Base-by-base conservation (phyloP, 2,797 vertebrate genomes). In the Semaprochilodus insignis region DNA sequence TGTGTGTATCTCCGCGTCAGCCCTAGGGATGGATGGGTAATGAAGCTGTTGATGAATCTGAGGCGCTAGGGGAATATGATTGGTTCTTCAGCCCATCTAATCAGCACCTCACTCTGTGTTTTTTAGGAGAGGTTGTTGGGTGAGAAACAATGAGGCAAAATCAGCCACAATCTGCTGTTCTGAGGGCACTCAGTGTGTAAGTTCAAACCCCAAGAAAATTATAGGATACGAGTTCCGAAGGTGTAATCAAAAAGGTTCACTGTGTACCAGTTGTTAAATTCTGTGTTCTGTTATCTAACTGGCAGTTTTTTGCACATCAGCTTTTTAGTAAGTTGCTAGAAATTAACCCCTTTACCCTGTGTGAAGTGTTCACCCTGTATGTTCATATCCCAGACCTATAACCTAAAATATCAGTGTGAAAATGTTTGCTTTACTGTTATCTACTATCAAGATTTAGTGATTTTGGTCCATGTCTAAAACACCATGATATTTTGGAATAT, bases 21-120 rank as follows among this genome's bases (percentile, higher is more conserved):
- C 27, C 36, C 59, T 48, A 76, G 25, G 55, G 63, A 14, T 87
- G 87, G 89, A 73, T 77, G 73, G 89, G 74, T 81, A 72, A 74
- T 77, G 86, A 89, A 80, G 63, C 55, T 21, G 40, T 77, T 77
- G 67, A 82, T 77, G 67, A 82, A 72, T 81, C 63, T 52, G 54
- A 19, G 65, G 40, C 1, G 44, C 74, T 36, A 27, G n/a, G 19
- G 31, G 66, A 77, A 63, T 71, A 71, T 63, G 74, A 82, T 72
- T 82, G 81, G 74, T 65, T 72, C 81, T 40, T 63, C 74, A 65
- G 66, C 55, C 27, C 21, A 14, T 71, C 67, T 82, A 72, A 72
- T 82, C 74, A 72, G 55, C 6, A 11, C 44, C 67, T 71, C 21
- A n/a, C 67, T 51, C 15, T 44, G 40, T 16, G 14, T 21, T n/a